A percentile compares a stretch with the other conserved stretches of the same genome.
These are phyloP conservation scores for Myripristis jacobus DNA, from an alignment of 2,797 vertebrate species.

Conservation along the genomic window DNA sequence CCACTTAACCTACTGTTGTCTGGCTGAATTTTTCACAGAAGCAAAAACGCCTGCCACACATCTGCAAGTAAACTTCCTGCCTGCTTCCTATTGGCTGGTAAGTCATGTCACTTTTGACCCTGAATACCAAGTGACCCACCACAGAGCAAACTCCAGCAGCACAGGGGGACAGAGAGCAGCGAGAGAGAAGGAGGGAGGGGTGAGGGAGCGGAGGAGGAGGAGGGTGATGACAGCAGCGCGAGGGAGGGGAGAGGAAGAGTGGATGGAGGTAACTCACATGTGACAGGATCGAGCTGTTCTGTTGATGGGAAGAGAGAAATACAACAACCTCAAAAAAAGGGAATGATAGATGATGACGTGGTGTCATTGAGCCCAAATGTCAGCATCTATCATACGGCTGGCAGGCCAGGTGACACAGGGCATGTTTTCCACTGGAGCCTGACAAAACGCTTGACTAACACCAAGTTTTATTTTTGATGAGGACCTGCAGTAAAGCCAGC, in stretches of 20 bases:
- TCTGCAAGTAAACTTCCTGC: conserved; percentile 69
- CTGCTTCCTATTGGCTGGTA: conserved; percentile 64
- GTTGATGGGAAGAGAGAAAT: conserved; percentile 84
- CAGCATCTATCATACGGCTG: conserved; percentile 30
- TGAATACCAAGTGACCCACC: conserved; percentile 64
- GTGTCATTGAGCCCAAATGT: conserved; percentile 47
- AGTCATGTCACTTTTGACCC: conserved; percentile 65
- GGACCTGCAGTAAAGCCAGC: conserved; percentile 10
- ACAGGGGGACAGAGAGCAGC: conserved; percentile 35
- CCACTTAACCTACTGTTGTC: conserved; percentile 71
- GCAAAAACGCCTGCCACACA: conserved; percentile 55
- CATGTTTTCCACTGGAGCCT: conserved; percentile 23
- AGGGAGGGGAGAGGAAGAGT: conserved; percentile 68
- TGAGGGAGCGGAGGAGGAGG: conserved; percentile 27
- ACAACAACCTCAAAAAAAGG: conserved; percentile 75
- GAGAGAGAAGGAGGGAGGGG: conserved; percentile 4
- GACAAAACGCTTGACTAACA: background rate
- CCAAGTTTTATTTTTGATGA: conserved; percentile 38
- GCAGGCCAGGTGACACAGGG: conserved; percentile 44
- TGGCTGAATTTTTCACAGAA: conserved; percentile 80
- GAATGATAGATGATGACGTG: conserved; percentile 52
- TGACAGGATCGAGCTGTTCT: conserved; percentile 86
- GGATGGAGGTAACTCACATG: conserved; percentile 87
- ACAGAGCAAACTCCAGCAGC: conserved; percentile 58
- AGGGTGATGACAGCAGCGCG: conserved; percentile 68